A percentile compares a stretch with the other conserved stretches of the same genome.
Conservation (phyloP, 2,797 vertebrate species). For the Cossypha heuglini region DNA sequence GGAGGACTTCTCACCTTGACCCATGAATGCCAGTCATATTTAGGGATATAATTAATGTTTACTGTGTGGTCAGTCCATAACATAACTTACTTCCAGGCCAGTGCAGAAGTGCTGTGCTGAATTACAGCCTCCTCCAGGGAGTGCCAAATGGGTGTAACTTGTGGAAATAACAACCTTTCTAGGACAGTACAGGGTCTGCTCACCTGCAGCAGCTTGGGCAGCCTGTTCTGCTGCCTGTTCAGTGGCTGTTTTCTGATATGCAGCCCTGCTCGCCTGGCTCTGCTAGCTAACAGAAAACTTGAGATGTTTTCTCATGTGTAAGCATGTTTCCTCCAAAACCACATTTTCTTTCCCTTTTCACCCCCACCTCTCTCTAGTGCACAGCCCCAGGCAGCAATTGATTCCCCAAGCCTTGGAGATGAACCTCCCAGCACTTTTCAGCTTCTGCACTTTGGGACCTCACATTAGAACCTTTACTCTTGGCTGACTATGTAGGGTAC, state of each 20-base stretch:
- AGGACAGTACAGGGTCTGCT: fast-evolving
- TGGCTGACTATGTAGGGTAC: neutral
- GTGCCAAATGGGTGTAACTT: neutral
- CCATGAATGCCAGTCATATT: neutral
- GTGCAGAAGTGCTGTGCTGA: neutral
- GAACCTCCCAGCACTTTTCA: neutral
- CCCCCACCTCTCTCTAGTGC: neutral
- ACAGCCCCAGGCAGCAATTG: neutral
- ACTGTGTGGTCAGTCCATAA: neutral
- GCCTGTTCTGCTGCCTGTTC: neutral
- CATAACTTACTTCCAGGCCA: neutral
- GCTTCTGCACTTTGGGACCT: neutral
- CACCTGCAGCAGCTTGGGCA: neutral
- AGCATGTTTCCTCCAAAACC: neutral
- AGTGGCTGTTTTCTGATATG: neutral
- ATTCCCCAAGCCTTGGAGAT: neutral
- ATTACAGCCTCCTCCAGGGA: neutral
- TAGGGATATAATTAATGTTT: neutral
- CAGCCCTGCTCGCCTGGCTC: neutral
- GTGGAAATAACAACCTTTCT: neutral
- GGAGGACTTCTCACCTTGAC: neutral
- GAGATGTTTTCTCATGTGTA: neutral
- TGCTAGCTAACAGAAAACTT: neutral
- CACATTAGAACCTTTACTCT: neutral
- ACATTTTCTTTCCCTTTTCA: neutral